phyloP scores from a whole-genome alignment of 64 coral and sea anemone species.

The Acropora tenuis region DNA sequence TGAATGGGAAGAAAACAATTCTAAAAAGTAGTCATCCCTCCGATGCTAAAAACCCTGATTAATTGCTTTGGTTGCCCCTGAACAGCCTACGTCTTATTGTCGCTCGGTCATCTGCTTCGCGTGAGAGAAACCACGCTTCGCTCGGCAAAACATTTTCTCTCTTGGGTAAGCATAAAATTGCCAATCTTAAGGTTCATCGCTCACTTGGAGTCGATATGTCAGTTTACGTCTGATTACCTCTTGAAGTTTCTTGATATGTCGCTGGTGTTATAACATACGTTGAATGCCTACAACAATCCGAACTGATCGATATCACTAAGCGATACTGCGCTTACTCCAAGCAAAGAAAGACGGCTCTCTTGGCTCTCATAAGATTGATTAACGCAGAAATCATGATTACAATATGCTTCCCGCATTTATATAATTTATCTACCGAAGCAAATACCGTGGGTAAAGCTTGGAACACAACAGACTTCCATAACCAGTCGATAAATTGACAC shows the following conservation, averaged over 20 bases:
- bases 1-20: too few relatives aligned
- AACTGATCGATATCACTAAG: neutral
- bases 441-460: neutral
- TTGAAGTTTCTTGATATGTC: neutral
- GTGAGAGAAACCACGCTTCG: too few relatives aligned
- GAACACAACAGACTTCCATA: slow-evolving; percentile 2
- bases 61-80: too few relatives aligned
- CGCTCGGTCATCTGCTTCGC: too few relatives aligned
- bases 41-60: too few relatives aligned
- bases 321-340: neutral
- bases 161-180: neutral
- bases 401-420: neutral
- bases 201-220: neutral
- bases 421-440: neutral
- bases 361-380: slow-evolving; percentile 1
- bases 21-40: too few relatives aligned
- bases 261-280: neutral
- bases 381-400: neutral
- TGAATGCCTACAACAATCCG: slow-evolving; percentile 1
- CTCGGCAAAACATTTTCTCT: neutral
- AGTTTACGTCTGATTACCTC: neutral
- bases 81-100: too few relatives aligned
- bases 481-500: neutral
- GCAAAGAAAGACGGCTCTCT: neutral
- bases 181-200: neutral